Evolutionary conservation across 2,113 vertebrate genomes (phyloP), one percentile per base, ranked within the genome.

Genomic region (Siniperca chuatsi): DNA sequence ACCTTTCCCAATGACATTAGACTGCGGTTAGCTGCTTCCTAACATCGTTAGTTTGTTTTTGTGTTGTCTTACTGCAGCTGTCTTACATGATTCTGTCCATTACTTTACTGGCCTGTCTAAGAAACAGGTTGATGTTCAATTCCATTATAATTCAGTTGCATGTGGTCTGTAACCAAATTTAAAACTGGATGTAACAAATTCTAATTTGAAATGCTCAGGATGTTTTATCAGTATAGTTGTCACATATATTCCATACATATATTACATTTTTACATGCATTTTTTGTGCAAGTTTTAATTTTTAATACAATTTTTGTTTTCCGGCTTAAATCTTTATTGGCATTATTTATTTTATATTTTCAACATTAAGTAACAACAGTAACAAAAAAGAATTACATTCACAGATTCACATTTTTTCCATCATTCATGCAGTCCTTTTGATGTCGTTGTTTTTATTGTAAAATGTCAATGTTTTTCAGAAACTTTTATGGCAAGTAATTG

Each of bases 1-100:
- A 95, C 94, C 94, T 95, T 94, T 93, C 46, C 75, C 84, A 92
- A 94, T 94, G 76, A 46, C 89, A 92, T 95, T 94, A 95, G 77
- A 75, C 78, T 84, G 85, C 82, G 75, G 89, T 92, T 91, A 90
- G 84, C 86, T 68, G 85, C 86, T 35, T 52, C 25, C 80, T 94
- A 93, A 95, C 91, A 29, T 88, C 58, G 89, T 94, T 95, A 94
- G 84, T 77, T 82, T 92, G 88, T 82, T 91, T 91, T 81, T 87
- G 79, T 87, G 77, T 73, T 20, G 77, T 83, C 87, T 94, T 91
- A 75, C 90, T 65, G 75, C 71, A 16, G 37, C 61, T 69, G 69
- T 86, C 73, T 75, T 79, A 83, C 71, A 79, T 74, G 66, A 86
- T 82, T 84, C 90, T 68, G 75, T 78, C 88, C 65, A 29, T 90